Base-by-base conservation (phyloP, 2,113 vertebrate genomes). In the Andinoacara biseriatus region DNA sequence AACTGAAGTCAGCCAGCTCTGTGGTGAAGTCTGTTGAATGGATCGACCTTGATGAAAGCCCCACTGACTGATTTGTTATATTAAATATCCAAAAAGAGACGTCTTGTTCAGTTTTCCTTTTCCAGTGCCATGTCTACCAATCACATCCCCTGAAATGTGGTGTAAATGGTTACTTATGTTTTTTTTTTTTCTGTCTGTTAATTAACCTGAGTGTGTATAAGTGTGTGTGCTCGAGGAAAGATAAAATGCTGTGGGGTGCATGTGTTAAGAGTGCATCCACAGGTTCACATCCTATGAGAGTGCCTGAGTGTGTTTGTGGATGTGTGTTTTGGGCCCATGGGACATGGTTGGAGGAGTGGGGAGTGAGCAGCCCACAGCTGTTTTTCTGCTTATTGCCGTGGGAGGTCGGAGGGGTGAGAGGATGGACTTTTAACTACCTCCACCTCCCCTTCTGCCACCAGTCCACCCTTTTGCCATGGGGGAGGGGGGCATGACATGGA, bases 341-440 rank as follows among this genome's bases (percentile, higher is more conserved):
- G 90, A 86, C 80, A 5, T 49, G 57, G 86, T 80, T 85, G 58
- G 61, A 85, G 84, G 81, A 88, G 84, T 46, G 59, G 78, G 90
- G 81, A 89, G 87, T 90, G 89, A 82, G 84, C 65, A 40, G 87
- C 83, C 85, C 82, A 85, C 87, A 92, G 88, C 89, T 93, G 94
- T 82, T 95, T 94, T 94, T 89, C 89, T 62, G 52, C 90, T 95
- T 75, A 84, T 88, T 81, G 80, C 81, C 17, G 65, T 82, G 58
- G 86, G 83, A 90, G 92, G 92, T 92, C 85, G 80, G 26, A 61
- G 79, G 81, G 89, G 90, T 77, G 86, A 90, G 84, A 81, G 82
- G 82, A 87, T 88, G 84, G 84, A 82, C 93, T 91, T 93, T 91
- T 90, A 93, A 94, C 86, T 58, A 33, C 86, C 85, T 52, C 57